Percentiles rank a stretch among this genome's conserved stretches.
Evolutionary conservation across 2,888 invertebrate genomes (phyloP).

Genomic region (Oscheius sp.): DNA sequence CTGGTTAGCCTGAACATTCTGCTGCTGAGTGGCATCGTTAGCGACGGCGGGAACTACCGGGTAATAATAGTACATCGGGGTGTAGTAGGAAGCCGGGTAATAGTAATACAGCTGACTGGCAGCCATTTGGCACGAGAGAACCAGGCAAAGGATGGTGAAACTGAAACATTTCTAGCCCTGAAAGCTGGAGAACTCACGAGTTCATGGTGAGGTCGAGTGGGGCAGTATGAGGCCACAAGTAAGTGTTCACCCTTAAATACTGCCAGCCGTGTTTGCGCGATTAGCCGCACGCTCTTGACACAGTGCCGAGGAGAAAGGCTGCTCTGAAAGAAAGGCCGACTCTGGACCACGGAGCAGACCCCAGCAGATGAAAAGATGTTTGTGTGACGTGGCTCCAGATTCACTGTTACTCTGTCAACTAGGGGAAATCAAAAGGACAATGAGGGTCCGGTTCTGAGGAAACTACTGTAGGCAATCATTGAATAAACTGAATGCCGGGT

Average conservation of each 20-base stretch:
- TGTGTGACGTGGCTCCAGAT: background rate
- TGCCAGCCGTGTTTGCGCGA: conserved; percentile 29
- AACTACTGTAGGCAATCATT: too few relatives aligned
- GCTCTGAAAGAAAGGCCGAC: conserved; percentile 21
- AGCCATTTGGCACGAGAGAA: conserved; percentile 32
- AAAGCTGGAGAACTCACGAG: conserved; percentile 22
- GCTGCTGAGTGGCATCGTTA: conserved; percentile 8
- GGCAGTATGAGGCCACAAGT: conserved; percentile 26
- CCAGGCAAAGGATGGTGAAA: conserved; percentile 41
- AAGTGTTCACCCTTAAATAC: conserved; percentile 25
- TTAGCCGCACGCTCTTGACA: conserved; percentile 32
- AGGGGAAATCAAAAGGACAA: too few relatives aligned
- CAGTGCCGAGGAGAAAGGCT: conserved; percentile 30
- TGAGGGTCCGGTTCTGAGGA: too few relatives aligned
- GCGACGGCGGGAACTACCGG: conserved; percentile 37
- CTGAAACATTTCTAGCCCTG: conserved; percentile 37
- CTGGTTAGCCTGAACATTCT: background rate
- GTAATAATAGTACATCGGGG: conserved; percentile 43
- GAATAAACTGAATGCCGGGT: too few relatives aligned
- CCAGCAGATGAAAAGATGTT: background rate
- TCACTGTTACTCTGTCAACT: too few relatives aligned
- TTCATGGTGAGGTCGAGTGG: conserved; percentile 29
- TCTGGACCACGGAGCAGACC: conserved; percentile 7
- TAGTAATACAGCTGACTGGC: conserved; percentile 49
- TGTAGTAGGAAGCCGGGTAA: conserved; percentile 53